Evolutionary conservation across 1,140 invertebrate species (phyloP).

Genomic region (Drosophila jambulina): DNA sequence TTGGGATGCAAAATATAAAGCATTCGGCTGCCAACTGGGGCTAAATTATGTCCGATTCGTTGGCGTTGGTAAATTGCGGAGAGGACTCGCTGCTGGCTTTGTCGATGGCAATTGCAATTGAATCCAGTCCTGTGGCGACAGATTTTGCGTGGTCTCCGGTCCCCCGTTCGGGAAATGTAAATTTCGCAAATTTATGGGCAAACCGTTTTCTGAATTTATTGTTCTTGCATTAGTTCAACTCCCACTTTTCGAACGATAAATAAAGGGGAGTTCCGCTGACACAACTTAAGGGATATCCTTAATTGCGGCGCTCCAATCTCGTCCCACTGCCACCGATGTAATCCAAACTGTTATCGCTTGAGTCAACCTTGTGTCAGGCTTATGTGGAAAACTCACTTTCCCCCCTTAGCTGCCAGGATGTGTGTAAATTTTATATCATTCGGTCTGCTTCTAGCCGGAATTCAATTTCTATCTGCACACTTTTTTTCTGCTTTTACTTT

Average conservation of each 20-base stretch:
- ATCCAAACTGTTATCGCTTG: conserved; percentile 48
- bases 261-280: conserved; percentile 3
- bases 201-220: conserved; percentile 49
- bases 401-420: background rate
- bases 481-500: conserved; percentile 58
- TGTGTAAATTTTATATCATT: conserved; percentile 29
- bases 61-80: conserved; percentile 13
- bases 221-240: conserved; percentile 30
- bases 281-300: conserved; percentile 21
- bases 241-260: conserved; percentile 21
- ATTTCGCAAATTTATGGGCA: conserved; percentile 46
- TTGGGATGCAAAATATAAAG: conserved; percentile 33
- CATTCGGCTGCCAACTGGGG: conserved; percentile 42
- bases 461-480: conserved; percentile 35
- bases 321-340: conserved; percentile 21
- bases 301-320: conserved; percentile 26
- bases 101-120: conserved; percentile 34
- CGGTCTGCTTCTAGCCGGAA: conserved; percentile 28
- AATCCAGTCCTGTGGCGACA: conserved; percentile 31
- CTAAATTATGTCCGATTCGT: conserved; percentile 56
- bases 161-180: conserved; percentile 40
- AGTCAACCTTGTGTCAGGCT: conserved; percentile 24
- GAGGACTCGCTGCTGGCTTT: conserved; percentile 4
- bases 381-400: conserved; percentile 15
- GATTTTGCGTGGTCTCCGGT: conserved; percentile 28